Conservation (phyloP, 30 jellyfish, hydroid and myxozoan genomes). For the Chrysaora quinquecirrha region DNA sequence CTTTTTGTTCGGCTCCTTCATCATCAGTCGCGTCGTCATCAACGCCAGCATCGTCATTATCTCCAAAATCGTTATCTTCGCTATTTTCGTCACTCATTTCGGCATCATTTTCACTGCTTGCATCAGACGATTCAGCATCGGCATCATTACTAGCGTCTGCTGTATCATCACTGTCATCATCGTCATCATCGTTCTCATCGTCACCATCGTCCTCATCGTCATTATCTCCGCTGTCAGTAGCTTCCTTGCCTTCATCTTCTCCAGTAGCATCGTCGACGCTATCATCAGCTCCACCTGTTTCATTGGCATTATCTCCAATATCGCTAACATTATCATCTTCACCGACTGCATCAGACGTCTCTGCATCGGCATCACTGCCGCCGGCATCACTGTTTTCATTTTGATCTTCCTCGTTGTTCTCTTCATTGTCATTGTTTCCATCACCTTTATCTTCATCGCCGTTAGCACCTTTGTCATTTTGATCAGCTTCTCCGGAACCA, state of each 20-base stretch:
- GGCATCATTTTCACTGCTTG: neutral
- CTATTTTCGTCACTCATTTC: neutral
- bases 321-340: conserved; percentile 17
- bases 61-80: too few species aligned
- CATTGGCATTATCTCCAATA: neutral
- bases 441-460: neutral
- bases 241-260: neutral
- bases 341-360: neutral
- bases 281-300: neutral
- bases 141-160: neutral
- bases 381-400: neutral
- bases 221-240: neutral
- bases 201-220: conserved; percentile 1
- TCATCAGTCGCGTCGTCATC: neutral
- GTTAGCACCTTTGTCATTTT: neutral
- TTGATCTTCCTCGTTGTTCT: neutral
- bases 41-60: neutral
- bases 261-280: neutral
- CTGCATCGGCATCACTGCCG: neutral
- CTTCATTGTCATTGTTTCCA: neutral
- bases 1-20: conserved; percentile 15
- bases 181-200: neutral
- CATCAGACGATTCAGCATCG: neutral
- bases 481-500: neutral
- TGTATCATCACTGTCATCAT: conserved; percentile 8